Percentiles rank a stretch among this genome's conserved stretches.
Evolutionary conservation across 2,797 vertebrate genomes (phyloP).

Genomic region (Rousettus madagascariensis): DNA sequence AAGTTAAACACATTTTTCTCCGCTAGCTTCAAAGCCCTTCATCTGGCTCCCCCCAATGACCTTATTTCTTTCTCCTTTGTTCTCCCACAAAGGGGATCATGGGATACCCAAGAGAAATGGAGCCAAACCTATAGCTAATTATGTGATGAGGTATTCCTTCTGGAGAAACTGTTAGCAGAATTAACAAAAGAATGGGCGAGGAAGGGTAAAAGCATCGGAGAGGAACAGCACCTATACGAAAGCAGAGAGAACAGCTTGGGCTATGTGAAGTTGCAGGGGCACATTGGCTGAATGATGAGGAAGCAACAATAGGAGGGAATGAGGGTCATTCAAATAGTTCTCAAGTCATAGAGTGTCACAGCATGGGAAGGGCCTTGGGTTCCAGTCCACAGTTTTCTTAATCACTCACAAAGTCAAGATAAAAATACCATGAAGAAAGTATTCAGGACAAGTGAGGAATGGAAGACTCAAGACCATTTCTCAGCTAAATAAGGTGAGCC

Average conservation of each 20-base stretch:
- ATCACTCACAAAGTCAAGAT: slow-evolving; percentile 7
- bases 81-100: slow-evolving; percentile 3
- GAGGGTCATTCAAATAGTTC: neutral
- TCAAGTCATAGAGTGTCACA: neutral
- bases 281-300: neutral
- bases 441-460: neutral
- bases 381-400: slow-evolving; percentile 6
- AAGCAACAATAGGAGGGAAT: neutral
- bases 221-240: neutral
- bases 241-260: neutral
- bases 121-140: neutral
- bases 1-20: slow-evolving; percentile 47
- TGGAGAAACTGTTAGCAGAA: neutral
- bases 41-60: neutral
- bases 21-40: slow-evolving; percentile 20
- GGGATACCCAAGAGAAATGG: neutral
- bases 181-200: neutral
- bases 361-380: neutral
- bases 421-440: neutral
- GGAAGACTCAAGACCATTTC: neutral
- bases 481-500: neutral
- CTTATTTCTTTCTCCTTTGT: neutral
- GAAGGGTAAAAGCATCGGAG: neutral
- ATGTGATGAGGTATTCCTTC: neutral
- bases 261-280: neutral